Conservation (phyloP, 2,888 invertebrate species). For the Nomada fabriciana region DNA sequence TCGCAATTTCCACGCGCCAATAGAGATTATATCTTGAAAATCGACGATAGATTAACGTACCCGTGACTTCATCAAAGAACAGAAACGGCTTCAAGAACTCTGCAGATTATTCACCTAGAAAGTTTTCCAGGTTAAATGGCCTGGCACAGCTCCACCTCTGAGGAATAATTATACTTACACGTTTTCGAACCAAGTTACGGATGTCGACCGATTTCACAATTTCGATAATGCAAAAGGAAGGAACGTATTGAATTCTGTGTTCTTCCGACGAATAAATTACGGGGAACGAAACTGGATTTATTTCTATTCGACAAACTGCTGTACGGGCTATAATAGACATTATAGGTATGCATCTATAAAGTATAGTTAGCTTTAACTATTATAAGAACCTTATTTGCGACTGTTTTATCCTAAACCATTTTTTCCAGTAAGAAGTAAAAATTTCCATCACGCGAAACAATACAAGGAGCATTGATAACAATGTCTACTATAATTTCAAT, state of each 20-base stretch:
- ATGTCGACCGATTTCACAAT: slow-evolving; percentile 47
- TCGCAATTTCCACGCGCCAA: slow-evolving; percentile 7
- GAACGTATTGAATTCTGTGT: slow-evolving; percentile 46
- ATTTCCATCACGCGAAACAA: too few relatives aligned
- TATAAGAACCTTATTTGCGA: too few relatives aligned
- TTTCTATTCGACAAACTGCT: background rate
- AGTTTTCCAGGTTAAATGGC: slow-evolving; percentile 49
- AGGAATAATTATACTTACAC: slow-evolving; percentile 55
- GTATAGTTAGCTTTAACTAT: too few relatives aligned
- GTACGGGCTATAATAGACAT: background rate
- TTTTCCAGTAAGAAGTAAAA: too few relatives aligned
- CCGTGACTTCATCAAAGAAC: slow-evolving; percentile 47
- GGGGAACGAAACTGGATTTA: background rate
- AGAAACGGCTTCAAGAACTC: slow-evolving; percentile 50
- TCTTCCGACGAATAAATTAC: slow-evolving; percentile 40
- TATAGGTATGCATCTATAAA: too few relatives aligned
- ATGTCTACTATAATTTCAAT: too few relatives aligned
- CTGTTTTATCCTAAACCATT: too few relatives aligned
- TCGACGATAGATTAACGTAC: slow-evolving; percentile 38
- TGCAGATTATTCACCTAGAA: slow-evolving; percentile 41
- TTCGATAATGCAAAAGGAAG: slow-evolving; percentile 22
- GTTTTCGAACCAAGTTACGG: slow-evolving; percentile 30
- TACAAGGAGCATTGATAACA: too few relatives aligned
- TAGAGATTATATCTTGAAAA: slow-evolving; percentile 46
- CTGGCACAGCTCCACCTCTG: slow-evolving; percentile 23